Evolutionary conservation across 2,113 vertebrate genomes (phyloP).

Genomic region (Prionailurus viverrinus): DNA sequence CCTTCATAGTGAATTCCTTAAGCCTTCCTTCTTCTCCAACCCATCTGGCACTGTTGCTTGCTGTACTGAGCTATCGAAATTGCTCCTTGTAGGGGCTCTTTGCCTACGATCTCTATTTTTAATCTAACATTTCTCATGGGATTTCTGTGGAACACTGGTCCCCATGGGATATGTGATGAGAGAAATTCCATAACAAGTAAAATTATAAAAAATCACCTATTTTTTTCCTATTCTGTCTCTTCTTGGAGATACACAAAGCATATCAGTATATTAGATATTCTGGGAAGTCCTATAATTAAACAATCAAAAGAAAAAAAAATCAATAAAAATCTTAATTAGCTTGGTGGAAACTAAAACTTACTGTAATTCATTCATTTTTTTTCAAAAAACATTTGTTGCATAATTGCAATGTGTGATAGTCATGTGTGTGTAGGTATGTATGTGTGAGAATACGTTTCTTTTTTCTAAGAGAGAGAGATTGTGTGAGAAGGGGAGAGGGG

Average conservation of each 20-base stretch:
- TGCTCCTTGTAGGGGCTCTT: neutral
- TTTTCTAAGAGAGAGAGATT: too few species aligned
- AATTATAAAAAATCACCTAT: neutral
- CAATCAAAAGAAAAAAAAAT: constrained; percentile 26
- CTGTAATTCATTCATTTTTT: neutral
- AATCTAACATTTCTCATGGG: neutral
- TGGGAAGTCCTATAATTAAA: neutral
- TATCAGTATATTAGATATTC: neutral
- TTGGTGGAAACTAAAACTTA: neutral
- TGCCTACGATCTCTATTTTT: neutral
- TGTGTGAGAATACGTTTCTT: too few species aligned
- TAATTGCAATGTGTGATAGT: neutral
- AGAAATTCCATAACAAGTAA: neutral
- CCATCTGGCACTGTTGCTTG: neutral
- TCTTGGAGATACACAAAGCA: neutral
- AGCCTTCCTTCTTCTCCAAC: neutral
- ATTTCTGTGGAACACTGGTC: neutral
- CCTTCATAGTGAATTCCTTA: neutral
- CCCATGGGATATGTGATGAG: neutral
- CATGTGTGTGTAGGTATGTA: neutral
- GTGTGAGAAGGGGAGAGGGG: too few species aligned
- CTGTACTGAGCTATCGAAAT: neutral
- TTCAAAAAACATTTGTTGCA: neutral
- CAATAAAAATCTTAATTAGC: neutral
- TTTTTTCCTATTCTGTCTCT: neutral